Base-by-base conservation (phyloP, 1,140 invertebrate genomes). In the Aphaenogaster ashmeadi region DNA sequence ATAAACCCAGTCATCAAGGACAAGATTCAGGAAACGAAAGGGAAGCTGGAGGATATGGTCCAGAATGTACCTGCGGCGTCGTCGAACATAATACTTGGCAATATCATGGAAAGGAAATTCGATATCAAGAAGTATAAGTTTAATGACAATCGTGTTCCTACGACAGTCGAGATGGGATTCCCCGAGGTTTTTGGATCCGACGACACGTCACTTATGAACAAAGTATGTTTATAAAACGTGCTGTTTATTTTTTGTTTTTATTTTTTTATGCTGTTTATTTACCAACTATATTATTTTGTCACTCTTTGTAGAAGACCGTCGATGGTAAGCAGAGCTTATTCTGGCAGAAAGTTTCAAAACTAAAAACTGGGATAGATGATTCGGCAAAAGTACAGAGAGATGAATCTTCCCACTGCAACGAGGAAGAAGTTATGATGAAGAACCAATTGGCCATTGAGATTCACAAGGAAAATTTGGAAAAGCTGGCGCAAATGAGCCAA, bases 391-490 rank as follows among this genome's bases (percentile, higher is more conserved):
- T 77, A n/a, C 18, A 66, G 11, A 9, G 1, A 0, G 44, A 4
- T 2, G 21, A 64, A 87, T 21, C 41, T 83, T 41, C 15, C 1
- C 3, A 21, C 21, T 11, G 33, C 11, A 9, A 47, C 5, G 69
- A 81, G 0, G 18, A 75, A 88, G 50, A 67, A 62, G 21, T 87
- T n/a, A 50, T 88, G 15, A 75, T 91, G 18, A 74, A 92, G 44
- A 92, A 89, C 54, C 58, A 91, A n/a, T 89, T 88, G 81, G 81
- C 88, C 5, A n/a, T 81, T 69, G 95, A 96, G 86, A 98, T 98
- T 90, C 98, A 98, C 90, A 92, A 96, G 87, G 97, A 98, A 94
- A 99, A 99, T 95, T 33, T 97, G 0, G 93, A 97, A 91, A 95
- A 96, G 81, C 91, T 99, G 2, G 95, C 95, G 50, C 92, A 96